These are phyloP conservation scores for Catagonus wagneri DNA, from an alignment of 2,113 vertebrate genomes.

Conservation along the genomic window DNA sequence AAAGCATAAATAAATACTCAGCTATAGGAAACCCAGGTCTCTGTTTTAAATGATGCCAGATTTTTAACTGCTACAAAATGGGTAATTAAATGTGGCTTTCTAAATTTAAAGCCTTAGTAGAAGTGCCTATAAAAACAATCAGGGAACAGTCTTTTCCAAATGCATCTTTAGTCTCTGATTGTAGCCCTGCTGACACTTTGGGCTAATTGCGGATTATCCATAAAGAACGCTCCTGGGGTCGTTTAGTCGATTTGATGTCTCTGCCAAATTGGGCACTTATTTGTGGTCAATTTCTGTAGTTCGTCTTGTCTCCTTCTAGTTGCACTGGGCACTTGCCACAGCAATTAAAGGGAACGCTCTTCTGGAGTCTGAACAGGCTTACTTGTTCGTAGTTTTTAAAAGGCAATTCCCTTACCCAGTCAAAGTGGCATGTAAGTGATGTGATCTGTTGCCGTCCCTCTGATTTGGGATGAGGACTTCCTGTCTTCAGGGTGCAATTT, in stretches of 20 bases:
- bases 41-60: not conserved
- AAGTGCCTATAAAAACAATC: not conserved
- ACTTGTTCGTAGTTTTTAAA: not conserved
- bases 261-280: not conserved
- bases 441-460: accelerated
- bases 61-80: not conserved
- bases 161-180: not conserved
- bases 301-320: not conserved
- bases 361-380: not conserved
- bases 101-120: not conserved
- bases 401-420: not conserved
- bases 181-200: not conserved
- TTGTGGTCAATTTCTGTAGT: not conserved
- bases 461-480: not conserved
- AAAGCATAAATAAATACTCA: not conserved
- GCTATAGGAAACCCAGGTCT: not conserved
- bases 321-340: not conserved
- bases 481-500: accelerated
- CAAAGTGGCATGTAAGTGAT: not conserved
- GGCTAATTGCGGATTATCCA: no score
- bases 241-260: not conserved
- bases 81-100: not conserved
- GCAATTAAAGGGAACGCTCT: not conserved
- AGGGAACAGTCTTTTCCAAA: not conserved
- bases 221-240: not conserved